Percentiles rank a stretch among this genome's conserved stretches.
These are phyloP conservation scores for Drosophila limbata DNA, from an alignment of 2,888 invertebrate species.

Conservation along the genomic window DNA sequence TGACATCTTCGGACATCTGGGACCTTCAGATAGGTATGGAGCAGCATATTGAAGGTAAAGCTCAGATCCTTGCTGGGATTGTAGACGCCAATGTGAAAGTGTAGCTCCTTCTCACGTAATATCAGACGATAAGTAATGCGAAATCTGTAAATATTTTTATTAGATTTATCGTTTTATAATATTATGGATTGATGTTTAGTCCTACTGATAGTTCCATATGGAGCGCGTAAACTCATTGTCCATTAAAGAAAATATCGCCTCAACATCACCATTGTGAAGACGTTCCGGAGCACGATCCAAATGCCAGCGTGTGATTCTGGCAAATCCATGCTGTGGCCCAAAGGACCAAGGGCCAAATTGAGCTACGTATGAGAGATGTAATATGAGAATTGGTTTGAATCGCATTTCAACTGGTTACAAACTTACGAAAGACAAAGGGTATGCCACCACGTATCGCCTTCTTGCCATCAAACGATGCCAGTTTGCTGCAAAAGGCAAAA, in stretches of 20 bases:
- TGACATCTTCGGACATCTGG: conserved; percentile 96
- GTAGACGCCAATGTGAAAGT: conserved; percentile 96
- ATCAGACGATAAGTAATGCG: conserved; percentile 96
- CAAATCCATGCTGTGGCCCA: conserved; percentile 98
- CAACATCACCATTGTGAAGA: conserved; percentile 95
- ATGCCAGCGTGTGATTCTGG: conserved; percentile 96
- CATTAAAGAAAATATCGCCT: conserved; percentile 95
- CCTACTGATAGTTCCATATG: conserved; percentile 97
- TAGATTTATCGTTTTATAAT: not conserved
- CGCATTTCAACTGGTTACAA: not conserved
- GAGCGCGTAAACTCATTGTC: conserved; percentile 96
- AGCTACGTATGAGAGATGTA: conserved; percentile 87
- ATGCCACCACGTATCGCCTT: conserved; percentile 98
- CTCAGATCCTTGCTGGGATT: conserved; percentile 97
- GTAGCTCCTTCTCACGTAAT: conserved; percentile 95
- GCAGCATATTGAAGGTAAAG: conserved; percentile 95
- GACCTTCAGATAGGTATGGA: conserved; percentile 98
- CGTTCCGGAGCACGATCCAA: conserved; percentile 95
- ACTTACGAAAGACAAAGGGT: conserved; percentile 99
- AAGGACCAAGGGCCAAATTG: conserved; percentile 98
- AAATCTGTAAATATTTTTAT: conserved; percentile 87
- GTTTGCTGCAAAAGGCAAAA: conserved; percentile 90
- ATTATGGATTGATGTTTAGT: too few species aligned
- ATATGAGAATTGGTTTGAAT: not conserved
- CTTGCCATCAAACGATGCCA: conserved; percentile 98